These are phyloP conservation scores for Epizoanthus stellaris DNA, from an alignment of 92 coral and sea anemone species.

Conservation along the genomic window DNA sequence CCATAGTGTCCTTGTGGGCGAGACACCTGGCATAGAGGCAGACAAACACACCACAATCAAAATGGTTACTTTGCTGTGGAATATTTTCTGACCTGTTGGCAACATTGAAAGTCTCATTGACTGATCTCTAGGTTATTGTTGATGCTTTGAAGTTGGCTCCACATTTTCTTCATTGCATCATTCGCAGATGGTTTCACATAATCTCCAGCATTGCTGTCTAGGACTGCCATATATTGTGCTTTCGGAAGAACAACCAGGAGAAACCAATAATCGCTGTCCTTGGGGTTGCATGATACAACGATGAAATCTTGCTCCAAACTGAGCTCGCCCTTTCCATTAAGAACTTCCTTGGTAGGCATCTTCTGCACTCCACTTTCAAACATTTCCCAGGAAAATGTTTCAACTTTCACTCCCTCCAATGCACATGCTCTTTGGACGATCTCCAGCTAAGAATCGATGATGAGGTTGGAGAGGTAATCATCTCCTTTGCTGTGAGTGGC, in stretches of 20 bases:
- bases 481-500: no score
- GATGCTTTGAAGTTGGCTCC: slow-evolving; percentile 11
- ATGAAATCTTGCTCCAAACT: slow-evolving; percentile 31
- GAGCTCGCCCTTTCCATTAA: not conserved
- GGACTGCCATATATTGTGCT: slow-evolving; percentile 10
- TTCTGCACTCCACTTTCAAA: slow-evolving; percentile 14
- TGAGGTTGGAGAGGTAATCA: no score
- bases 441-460: no score
- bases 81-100: slow-evolving; percentile 15
- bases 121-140: slow-evolving; percentile 22
- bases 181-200: slow-evolving; percentile 4
- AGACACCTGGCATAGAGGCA: slow-evolving; percentile 1
- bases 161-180: not conserved
- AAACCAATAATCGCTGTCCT: slow-evolving; percentile 9
- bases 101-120: slow-evolving; percentile 15
- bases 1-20: slow-evolving; percentile 18
- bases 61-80: slow-evolving; percentile 39
- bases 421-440: not conserved
- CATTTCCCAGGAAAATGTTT: slow-evolving; percentile 36
- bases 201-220: slow-evolving; percentile 16
- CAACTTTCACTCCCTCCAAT: slow-evolving; percentile 30
- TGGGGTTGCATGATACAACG: not conserved
- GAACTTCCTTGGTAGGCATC: slow-evolving; percentile 3
- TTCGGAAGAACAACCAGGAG: slow-evolving; percentile 35
- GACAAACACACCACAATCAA: slow-evolving; percentile 31